Percentiles rank a stretch among this genome's conserved stretches.
Conservation (phyloP, 2,888 invertebrate genomes). For the Trachelus stipa region DNA sequence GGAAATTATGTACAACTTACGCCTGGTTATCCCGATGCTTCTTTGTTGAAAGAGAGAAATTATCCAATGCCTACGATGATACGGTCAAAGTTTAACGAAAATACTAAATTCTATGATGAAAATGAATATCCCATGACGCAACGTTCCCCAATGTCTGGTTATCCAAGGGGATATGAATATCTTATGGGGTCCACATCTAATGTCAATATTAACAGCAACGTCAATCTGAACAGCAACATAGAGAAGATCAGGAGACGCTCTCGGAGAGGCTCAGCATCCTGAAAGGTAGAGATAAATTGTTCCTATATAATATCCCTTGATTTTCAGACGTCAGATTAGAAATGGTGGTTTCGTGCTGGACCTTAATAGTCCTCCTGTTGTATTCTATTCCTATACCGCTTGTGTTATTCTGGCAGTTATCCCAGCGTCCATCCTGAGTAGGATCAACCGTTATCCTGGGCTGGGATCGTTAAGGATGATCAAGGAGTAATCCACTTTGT, state of each 20-base stretch:
- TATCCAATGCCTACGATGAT: background rate
- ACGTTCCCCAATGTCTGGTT: background rate
- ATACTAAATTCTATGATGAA: background rate
- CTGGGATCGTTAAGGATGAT: background rate
- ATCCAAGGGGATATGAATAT: background rate
- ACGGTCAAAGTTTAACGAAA: background rate
- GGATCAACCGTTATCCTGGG: background rate
- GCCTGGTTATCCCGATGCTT: background rate
- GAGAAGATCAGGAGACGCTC: background rate
- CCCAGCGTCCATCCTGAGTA: background rate
- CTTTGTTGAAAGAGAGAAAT: background rate
- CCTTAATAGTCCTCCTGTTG: background rate
- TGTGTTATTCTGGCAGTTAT: background rate
- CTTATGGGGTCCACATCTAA: background rate
- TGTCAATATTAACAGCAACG: background rate
- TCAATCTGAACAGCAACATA: background rate
- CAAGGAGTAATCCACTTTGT: background rate
- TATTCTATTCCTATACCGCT: background rate
- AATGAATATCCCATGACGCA: background rate
- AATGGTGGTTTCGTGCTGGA: background rate
- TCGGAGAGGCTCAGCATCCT: background rate
- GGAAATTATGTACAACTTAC: background rate
- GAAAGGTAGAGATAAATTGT: background rate
- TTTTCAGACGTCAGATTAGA: background rate
- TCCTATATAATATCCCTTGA: background rate